phyloP scores from a whole-genome alignment of 2,888 invertebrate species.

The Caenorhabditis sulstoni region DNA sequence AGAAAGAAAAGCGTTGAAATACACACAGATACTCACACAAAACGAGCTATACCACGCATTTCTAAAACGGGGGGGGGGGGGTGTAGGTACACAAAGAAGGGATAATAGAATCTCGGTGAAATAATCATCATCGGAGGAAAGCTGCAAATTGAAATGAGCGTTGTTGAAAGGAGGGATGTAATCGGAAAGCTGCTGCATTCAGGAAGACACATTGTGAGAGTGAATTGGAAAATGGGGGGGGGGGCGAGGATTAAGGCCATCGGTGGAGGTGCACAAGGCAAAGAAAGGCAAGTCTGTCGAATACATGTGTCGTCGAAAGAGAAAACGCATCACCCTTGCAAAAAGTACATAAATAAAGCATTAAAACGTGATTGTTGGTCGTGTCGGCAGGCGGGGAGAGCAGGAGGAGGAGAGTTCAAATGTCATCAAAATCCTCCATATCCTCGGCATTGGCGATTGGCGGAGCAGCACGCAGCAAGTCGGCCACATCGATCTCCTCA shows the following conservation, averaged over 20 bases:
- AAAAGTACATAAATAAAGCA: slow-evolving; percentile 20
- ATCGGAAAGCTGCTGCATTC: slow-evolving; percentile 28
- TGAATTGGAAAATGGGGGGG: background rate
- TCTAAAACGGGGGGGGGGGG: slow-evolving; percentile 24
- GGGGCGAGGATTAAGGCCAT: slow-evolving; percentile 17
- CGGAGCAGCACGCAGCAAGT: slow-evolving; percentile 66
- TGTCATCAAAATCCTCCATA: slow-evolving; percentile 64
- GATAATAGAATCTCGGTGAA: background rate
- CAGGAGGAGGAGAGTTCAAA: slow-evolving; percentile 31
- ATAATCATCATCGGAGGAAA: slow-evolving; percentile 1
- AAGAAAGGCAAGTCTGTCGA: slow-evolving; percentile 40
- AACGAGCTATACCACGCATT: slow-evolving; percentile 35
- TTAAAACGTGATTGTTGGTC: slow-evolving; percentile 32
- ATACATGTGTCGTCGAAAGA: slow-evolving; percentile 22
- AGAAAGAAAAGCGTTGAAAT: slow-evolving; percentile 13
- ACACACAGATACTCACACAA: no score
- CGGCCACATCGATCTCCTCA: slow-evolving; percentile 66
- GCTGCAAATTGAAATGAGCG: background rate
- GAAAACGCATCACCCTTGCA: slow-evolving; percentile 11
- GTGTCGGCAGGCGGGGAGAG: background rate
- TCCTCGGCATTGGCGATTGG: slow-evolving; percentile 69
- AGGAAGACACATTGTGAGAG: slow-evolving; percentile 43
- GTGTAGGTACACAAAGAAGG: no score
- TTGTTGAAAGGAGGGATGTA: slow-evolving; percentile 23
- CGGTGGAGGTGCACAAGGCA: slow-evolving; percentile 19